Evolutionary conservation across 1,140 invertebrate species (phyloP).

Genomic region (Leptinotarsa lineolata): DNA sequence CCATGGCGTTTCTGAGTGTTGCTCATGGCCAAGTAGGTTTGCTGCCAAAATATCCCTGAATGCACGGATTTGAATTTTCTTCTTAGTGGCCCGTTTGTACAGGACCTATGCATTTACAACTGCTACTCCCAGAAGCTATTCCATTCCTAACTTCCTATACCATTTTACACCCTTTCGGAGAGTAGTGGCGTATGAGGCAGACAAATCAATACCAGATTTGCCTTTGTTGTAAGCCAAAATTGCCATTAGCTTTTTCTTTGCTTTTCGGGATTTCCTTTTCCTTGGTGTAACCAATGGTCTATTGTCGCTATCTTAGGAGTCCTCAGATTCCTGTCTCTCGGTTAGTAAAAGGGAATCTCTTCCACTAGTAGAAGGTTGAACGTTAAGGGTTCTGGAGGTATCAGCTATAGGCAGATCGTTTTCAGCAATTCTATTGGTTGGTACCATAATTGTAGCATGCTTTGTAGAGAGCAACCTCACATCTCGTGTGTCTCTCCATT

Average conservation of each 20-base stretch:
- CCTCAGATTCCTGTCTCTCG: neutral
- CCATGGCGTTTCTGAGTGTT: neutral
- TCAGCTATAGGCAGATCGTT: neutral
- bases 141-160: conserved; percentile 52
- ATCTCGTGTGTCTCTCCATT: conserved; percentile 57
- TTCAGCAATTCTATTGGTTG: no score
- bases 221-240: conserved; percentile 55
- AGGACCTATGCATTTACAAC: conserved; percentile 27
- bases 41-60: neutral
- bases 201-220: conserved; percentile 53
- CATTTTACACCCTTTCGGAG: conserved; percentile 53
- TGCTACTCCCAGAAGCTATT: conserved; percentile 40
- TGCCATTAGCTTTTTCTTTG: conserved; percentile 40
- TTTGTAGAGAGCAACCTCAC: conserved; percentile 55
- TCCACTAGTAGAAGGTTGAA: conserved; percentile 9
- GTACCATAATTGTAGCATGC: conserved; percentile 36
- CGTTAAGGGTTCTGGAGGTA: neutral
- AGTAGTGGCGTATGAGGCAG: conserved; percentile 48
- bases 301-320: neutral
- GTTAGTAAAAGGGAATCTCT: neutral
- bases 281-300: neutral
- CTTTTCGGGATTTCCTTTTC: neutral
- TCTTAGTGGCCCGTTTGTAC: conserved; percentile 12
- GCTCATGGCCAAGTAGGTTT: neutral
- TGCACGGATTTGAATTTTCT: neutral